phyloP scores from a whole-genome alignment of 2,888 invertebrate genomes.

The Phengaris alcon region DNA sequence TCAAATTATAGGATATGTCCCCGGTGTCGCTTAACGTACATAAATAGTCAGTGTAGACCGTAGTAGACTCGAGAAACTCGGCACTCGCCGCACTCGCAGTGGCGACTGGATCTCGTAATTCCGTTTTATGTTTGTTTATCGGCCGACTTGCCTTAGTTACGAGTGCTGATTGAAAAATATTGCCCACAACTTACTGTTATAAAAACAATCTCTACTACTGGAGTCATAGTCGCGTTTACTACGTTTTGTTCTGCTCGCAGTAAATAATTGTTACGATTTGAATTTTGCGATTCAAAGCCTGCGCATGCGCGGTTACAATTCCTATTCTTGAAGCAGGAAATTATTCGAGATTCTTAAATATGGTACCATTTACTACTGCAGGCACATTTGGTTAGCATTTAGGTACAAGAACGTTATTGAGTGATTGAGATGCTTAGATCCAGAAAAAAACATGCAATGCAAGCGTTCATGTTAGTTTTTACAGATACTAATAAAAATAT shows the following conservation, averaged over 20 bases:
- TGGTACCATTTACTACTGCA: neutral
- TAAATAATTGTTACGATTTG: conserved; percentile 27
- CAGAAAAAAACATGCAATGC: too few relatives aligned
- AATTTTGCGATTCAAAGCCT: neutral
- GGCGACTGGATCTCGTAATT: conserved; percentile 36
- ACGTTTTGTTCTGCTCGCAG: conserved; percentile 23
- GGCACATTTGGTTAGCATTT: too few relatives aligned
- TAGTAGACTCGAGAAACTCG: conserved; percentile 13
- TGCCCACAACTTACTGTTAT: conserved; percentile 34
- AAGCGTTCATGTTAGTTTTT: too few relatives aligned
- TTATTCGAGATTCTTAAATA: conserved; percentile 9
- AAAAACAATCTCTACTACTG: conserved; percentile 23
- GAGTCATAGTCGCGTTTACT: conserved; percentile 21
- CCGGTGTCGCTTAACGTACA: conserved; percentile 37
- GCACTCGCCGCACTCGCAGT: neutral
- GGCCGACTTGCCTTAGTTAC: conserved; percentile 44
- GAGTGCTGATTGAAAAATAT: conserved; percentile 59
- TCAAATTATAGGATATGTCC: conserved; percentile 40
- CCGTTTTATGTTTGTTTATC: conserved; percentile 45
- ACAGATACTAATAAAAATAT: too few relatives aligned
- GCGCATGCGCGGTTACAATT: conserved; percentile 1
- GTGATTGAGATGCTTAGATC: too few relatives aligned
- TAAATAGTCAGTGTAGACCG: conserved; percentile 37
- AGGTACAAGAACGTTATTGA: too few relatives aligned
- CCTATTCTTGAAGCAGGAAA: neutral